These are phyloP conservation scores for Byasa hedistus DNA, from an alignment of 2,888 invertebrate genomes.

Conservation along the genomic window DNA sequence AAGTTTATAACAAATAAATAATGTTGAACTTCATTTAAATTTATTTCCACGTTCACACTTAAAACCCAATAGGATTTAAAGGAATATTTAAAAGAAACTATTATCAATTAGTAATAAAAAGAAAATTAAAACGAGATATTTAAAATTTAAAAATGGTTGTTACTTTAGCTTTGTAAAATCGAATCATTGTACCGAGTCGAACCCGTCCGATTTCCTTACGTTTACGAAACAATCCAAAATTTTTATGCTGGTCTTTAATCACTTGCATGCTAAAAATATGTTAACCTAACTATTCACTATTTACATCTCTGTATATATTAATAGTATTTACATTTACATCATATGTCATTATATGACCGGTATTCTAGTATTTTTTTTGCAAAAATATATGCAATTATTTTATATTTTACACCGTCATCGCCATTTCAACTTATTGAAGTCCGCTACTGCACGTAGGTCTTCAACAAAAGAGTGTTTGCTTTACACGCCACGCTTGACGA, in stretches of 20 bases:
- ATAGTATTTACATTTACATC: conserved; percentile 4
- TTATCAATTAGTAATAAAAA: not conserved
- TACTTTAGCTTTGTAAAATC: conserved; percentile 13
- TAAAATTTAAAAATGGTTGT: not conserved
- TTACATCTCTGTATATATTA: not conserved
- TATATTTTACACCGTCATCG: too few relatives aligned
- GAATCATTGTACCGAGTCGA: conserved; percentile 5
- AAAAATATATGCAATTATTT: too few relatives aligned
- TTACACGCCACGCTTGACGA: too few relatives aligned
- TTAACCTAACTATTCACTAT: not conserved
- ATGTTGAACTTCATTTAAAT: too few relatives aligned
- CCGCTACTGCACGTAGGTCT: too few relatives aligned
- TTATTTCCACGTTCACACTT: too few relatives aligned
- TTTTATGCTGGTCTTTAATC: not conserved
- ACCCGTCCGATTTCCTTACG: conserved; percentile 15
- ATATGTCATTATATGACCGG: conserved; percentile 23
- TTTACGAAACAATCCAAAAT: conserved; percentile 19
- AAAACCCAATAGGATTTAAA: too few relatives aligned
- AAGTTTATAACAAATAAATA: conserved; percentile 14
- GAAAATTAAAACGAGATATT: not conserved
- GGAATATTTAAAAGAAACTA: not conserved
- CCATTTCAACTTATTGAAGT: too few relatives aligned
- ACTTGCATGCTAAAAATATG: conserved; percentile 1
- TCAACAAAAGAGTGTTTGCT: too few relatives aligned
- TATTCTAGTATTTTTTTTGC: not conserved